A percentile compares a stretch with the other conserved stretches of the same genome.
Conservation (phyloP, 1,140 invertebrate genomes). For the Drosophila pallidifrons region DNA sequence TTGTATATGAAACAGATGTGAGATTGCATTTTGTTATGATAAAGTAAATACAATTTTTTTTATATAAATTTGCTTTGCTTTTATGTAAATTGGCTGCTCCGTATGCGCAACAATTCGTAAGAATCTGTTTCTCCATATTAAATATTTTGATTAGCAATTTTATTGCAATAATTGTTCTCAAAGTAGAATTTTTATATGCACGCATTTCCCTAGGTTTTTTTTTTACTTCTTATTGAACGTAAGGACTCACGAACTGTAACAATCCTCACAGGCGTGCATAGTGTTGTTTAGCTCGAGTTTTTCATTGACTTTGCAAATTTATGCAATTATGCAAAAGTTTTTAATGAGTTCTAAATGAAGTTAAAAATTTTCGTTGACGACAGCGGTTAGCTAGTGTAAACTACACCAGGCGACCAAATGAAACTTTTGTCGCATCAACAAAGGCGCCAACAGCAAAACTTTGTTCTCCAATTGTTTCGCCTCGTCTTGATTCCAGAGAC, state of each 20-base stretch:
- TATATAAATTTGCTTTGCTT: neutral
- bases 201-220: no score
- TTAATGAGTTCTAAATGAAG: conserved; percentile 82
- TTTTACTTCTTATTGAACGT: neutral
- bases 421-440: conserved; percentile 59
- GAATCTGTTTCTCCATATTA: neutral
- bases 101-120: no score
- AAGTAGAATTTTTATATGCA: neutral
- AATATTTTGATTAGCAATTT: conserved; percentile 17
- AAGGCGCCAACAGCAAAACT: conserved; percentile 30
- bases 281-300: conserved; percentile 60
- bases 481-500: neutral
- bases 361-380: conserved; percentile 77
- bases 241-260: neutral
- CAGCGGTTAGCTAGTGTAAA: conserved; percentile 73
- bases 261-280: neutral
- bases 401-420: conserved; percentile 60
- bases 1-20: neutral
- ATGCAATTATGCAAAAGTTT: conserved; percentile 82
- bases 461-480: conserved; percentile 45
- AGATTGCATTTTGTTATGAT: neutral
- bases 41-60: no score
- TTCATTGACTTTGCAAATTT: conserved; percentile 81
- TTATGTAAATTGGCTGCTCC: neutral
- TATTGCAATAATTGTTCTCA: conserved; percentile 6